Evolutionary conservation across 2,797 vertebrate species (phyloP).

Genomic region (Sebastes cheni): DNA sequence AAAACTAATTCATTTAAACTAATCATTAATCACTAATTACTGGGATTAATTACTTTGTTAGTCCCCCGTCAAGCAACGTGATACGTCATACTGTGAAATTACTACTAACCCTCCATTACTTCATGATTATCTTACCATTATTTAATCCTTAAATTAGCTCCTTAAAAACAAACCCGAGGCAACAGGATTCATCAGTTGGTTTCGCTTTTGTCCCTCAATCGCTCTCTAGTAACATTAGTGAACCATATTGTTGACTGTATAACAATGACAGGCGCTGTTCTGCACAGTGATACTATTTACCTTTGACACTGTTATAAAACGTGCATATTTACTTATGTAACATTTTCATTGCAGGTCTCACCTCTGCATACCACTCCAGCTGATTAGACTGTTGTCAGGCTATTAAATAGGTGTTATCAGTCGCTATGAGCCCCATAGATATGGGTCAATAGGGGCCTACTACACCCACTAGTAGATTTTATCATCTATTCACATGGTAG

Average conservation of each 20-base stretch:
- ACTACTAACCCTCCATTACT: background rate
- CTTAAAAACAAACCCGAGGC: background rate
- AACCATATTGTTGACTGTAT: background rate
- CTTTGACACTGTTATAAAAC: background rate
- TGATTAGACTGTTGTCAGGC: too few species aligned
- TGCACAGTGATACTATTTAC: background rate
- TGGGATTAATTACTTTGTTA: background rate
- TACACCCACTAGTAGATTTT: too few species aligned
- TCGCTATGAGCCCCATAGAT: accelerated
- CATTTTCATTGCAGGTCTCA: background rate
- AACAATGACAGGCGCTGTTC: background rate
- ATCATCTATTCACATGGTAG: too few species aligned
- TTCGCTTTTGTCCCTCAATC: too few species aligned
- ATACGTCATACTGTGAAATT: background rate
- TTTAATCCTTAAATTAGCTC: too few species aligned
- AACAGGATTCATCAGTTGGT: background rate
- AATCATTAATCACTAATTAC: background rate
- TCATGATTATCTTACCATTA: background rate
- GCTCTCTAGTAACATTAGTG: background rate
- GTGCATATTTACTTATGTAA: accelerated
- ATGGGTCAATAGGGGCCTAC: too few species aligned
- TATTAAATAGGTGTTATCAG: too few species aligned
- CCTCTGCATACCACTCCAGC: background rate
- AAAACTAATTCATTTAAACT: background rate
- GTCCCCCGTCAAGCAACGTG: background rate